Evolutionary conservation across 2,113 vertebrate species (phyloP), one percentile per base, ranked within the genome.

Genomic region (Cyanistes caeruleus): DNA sequence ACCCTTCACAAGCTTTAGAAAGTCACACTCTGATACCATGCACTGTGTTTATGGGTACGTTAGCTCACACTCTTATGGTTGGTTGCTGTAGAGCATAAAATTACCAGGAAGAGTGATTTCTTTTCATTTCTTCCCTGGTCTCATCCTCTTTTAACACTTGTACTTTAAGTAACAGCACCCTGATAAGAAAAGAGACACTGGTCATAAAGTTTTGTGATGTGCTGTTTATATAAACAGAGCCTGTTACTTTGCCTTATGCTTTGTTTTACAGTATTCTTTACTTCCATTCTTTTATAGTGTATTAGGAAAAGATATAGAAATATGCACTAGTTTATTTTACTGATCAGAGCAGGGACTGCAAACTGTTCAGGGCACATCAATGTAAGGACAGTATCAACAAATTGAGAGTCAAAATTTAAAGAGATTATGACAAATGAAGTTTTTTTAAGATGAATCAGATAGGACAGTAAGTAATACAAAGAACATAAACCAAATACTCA

Each of bases 71-170:
- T 89, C 93, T 52, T 39, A 86, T 59, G 84, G 80, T 48, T 72
- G 73, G 49, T 59, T 87, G 91, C 86, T 86, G 59, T 3, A 90
- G 41, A 76, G 51, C 53, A 65, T 15, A 93, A 64, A 87, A 90
- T 96, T 89, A 96, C 87, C 93, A 95, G 62, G 44, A 89, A 91
- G 74, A 96, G 33, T 65, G 74, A 87, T 96, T 96, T 87, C 93
- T 94, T 73, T 94, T 86, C 59, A 85, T 85, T 94, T 82, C 91
- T 90, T 93, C 82, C 95, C 93, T 97, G 95, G 84, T 75, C 91
- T 91, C 90, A 94, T 96, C 93, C 91, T 91, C 93, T 96, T 90
- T 95, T 90, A 97, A 95, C 63, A 91, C 33, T 58, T 94, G 84
- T 51, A 69, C 43, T 85, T 93, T 95, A 91, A 63, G 89, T 85